A percentile compares a stretch with the other conserved stretches of the same genome.
Conservation (phyloP, 1,140 invertebrate species). For the Panulirus ornatus region DNA sequence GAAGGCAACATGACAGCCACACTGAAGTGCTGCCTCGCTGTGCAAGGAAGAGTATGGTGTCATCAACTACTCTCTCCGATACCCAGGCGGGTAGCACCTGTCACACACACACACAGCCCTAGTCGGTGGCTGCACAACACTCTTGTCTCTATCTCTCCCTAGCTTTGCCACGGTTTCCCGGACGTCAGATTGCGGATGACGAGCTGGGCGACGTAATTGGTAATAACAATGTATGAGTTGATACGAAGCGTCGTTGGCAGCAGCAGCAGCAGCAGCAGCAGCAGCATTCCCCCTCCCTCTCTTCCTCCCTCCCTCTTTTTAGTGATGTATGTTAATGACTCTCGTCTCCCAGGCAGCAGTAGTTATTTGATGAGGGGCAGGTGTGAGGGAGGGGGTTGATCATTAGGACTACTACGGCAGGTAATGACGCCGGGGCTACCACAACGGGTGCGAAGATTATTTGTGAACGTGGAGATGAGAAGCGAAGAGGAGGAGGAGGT, state of each 20-base stretch:
- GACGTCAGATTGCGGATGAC: neutral
- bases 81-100: no score
- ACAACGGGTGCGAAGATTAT: conserved; percentile 40
- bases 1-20: no score
- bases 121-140: no score
- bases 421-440: conserved; percentile 17
- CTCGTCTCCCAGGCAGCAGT: neutral
- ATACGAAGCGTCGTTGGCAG: neutral
- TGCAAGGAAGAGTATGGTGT: no score
- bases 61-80: no score
- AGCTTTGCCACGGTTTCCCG: no score
- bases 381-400: neutral
- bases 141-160: no score
- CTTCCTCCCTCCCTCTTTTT: neutral
- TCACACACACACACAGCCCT: no score
- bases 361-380: neutral
- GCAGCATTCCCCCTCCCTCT: no score
- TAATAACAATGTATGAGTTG: conserved; percentile 4
- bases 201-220: neutral
- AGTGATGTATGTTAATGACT: neutral
- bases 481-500: no score
- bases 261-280: neutral
- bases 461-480: conserved; percentile 13
- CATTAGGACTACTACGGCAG: no score
- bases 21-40: no score